Percentiles rank a stretch among this genome's conserved stretches.
Conservation (phyloP, 2,113 vertebrate genomes). For the Gallinago undulata region DNA sequence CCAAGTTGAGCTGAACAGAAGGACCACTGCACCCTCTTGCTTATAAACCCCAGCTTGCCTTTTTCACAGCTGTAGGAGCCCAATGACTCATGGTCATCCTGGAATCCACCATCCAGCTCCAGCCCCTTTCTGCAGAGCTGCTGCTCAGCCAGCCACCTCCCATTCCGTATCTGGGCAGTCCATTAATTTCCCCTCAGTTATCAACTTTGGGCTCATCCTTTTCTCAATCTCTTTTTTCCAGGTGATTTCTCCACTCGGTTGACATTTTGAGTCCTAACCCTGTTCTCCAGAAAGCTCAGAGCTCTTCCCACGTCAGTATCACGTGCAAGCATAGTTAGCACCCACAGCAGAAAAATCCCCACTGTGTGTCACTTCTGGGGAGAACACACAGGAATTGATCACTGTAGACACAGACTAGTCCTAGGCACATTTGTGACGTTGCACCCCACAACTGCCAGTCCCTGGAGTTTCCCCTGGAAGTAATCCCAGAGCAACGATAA, state of each 20-base stretch:
- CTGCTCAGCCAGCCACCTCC: not conserved
- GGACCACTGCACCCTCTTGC: not conserved
- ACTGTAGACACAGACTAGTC: not conserved
- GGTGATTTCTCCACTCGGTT: not conserved
- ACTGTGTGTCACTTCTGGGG: not conserved
- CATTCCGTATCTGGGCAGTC: not conserved
- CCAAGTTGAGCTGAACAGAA: not conserved
- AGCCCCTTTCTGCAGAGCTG: not conserved
- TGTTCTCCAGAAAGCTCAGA: not conserved
- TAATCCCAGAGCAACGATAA: not conserved
- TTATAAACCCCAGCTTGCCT: not conserved
- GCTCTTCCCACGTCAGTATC: not conserved
- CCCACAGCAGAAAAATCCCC: not conserved
- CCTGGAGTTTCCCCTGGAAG: not conserved
- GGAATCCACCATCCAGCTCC: not conserved
- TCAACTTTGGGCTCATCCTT: not conserved
- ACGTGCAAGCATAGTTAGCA: not conserved
- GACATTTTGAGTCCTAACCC: not conserved
- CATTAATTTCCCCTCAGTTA: not conserved
- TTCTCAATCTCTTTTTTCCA: not conserved
- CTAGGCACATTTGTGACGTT: fast-evolving
- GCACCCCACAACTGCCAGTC: not conserved
- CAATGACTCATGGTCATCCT: not conserved
- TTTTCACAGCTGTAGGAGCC: not conserved
- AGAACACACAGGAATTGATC: not conserved